Conservation (phyloP, 2,113 vertebrate genomes). For the Pseudorhombus dupliciocellatus region DNA sequence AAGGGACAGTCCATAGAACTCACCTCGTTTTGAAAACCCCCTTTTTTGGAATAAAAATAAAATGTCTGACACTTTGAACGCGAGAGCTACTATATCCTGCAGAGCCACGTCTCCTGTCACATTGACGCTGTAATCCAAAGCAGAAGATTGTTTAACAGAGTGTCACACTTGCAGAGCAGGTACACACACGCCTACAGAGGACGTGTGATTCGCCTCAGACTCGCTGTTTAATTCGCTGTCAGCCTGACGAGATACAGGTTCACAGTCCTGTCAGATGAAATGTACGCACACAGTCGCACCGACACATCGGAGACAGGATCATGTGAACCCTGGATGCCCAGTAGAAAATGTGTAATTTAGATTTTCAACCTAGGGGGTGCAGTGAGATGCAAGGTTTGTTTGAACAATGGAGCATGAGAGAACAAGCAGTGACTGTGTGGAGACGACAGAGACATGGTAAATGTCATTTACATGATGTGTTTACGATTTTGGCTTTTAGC, state of each 20-base stretch:
- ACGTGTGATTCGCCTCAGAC: slow-evolving; percentile 30
- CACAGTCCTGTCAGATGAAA: slow-evolving; percentile 35
- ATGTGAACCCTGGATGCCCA: background rate
- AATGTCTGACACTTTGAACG: background rate
- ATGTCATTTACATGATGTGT: slow-evolving; percentile 8
- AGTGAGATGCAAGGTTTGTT: background rate
- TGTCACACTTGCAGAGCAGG: slow-evolving; percentile 27
- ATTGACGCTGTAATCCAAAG: slow-evolving; percentile 33
- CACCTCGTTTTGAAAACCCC: background rate
- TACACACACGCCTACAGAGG: slow-evolving; percentile 18
- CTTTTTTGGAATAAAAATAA: background rate
- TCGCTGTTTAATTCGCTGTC: slow-evolving; percentile 70
- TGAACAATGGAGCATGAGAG: background rate
- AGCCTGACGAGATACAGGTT: slow-evolving; percentile 65
- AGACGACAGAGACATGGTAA: background rate
- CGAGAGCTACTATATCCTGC: background rate
- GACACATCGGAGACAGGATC: background rate
- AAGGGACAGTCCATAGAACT: background rate
- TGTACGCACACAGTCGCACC: background rate
- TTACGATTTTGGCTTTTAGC: slow-evolving; percentile 11
- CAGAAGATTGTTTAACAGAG: slow-evolving; percentile 51
- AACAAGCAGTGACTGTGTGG: background rate
- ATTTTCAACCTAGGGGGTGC: background rate
- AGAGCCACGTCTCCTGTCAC: slow-evolving; percentile 23
- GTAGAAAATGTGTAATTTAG: background rate